phyloP scores from a whole-genome alignment of 2,888 invertebrate genomes.

The Willowsia nigromaculata region DNA sequence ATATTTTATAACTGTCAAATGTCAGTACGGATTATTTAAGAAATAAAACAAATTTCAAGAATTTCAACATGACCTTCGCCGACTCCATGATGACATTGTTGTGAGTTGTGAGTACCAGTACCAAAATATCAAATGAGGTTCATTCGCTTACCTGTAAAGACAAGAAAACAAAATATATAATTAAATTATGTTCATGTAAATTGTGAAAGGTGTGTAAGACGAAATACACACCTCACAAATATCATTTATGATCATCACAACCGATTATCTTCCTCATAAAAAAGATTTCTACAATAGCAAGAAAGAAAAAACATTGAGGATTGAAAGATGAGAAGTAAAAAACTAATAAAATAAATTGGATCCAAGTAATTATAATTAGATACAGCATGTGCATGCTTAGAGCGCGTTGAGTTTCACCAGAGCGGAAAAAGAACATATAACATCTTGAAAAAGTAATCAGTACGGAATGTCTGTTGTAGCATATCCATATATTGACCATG shows the following conservation, averaged over 20 bases:
- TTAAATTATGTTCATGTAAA: too few species aligned
- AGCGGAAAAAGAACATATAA: neutral
- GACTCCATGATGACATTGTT: too few species aligned
- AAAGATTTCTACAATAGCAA: too few species aligned
- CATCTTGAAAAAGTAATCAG: neutral
- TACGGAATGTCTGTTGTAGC: neutral
- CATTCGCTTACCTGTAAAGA: neutral
- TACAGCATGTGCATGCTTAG: slow-evolving; percentile 40
- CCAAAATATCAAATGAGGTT: neutral
- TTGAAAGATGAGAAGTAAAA: slow-evolving; percentile 18
- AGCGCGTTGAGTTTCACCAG: neutral
- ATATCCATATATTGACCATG: neutral
- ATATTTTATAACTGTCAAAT: too few species aligned
- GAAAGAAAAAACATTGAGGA: neutral
- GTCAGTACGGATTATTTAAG: too few species aligned
- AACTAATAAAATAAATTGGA: slow-evolving; percentile 40
- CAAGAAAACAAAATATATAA: neutral
- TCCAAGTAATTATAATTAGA: slow-evolving; percentile 29
- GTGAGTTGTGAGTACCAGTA: neutral
- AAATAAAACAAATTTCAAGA: too few species aligned
- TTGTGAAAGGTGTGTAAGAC: too few species aligned
- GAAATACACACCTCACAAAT: neutral
- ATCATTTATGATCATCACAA: neutral
- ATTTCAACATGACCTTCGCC: too few species aligned
- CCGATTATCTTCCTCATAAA: slow-evolving; percentile 1